Percentiles rank a stretch among this genome's conserved stretches.
phyloP scores from a whole-genome alignment of 2,888 invertebrate genomes.

The Chelonus formosanus region DNA sequence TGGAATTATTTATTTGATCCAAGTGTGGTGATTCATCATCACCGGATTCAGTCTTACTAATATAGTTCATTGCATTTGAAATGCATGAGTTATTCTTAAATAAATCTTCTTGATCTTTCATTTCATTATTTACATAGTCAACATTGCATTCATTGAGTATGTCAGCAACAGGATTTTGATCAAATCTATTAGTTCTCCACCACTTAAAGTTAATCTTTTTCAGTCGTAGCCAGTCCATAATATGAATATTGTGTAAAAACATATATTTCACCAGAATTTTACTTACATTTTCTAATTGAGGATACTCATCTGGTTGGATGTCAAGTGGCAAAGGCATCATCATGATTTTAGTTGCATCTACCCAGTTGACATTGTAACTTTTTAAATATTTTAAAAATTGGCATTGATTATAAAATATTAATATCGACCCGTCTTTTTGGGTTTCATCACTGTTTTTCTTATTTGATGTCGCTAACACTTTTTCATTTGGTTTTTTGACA shows the following conservation, averaged over 20 bases:
- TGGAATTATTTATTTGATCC: too few species aligned
- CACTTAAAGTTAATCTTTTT: slow-evolving; percentile 46
- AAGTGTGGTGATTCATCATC: too few species aligned
- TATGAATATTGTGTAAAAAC: slow-evolving; percentile 52
- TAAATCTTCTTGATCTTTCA: too few species aligned
- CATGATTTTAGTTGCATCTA: slow-evolving; percentile 56
- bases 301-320: slow-evolving; percentile 44
- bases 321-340: slow-evolving; percentile 56
- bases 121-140: too few species aligned
- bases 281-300: slow-evolving; percentile 49
- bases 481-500: slow-evolving; percentile 1
- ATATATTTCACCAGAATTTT: slow-evolving; percentile 56
- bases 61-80: too few species aligned
- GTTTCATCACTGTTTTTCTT: slow-evolving; percentile 47
- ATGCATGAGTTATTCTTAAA: too few species aligned
- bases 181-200: slow-evolving; percentile 47
- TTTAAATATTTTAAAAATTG: slow-evolving; percentile 57
- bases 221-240: slow-evolving; percentile 54
- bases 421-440: slow-evolving; percentile 48
- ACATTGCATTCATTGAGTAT: too few species aligned
- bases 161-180: slow-evolving; percentile 11
- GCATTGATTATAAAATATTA: slow-evolving; percentile 60
- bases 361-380: slow-evolving; percentile 44
- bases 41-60: too few species aligned
- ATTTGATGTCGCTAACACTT: slow-evolving; percentile 19